Base-by-base conservation (phyloP, 92 coral and sea anemone species). In the Pocillopora grandis region DNA sequence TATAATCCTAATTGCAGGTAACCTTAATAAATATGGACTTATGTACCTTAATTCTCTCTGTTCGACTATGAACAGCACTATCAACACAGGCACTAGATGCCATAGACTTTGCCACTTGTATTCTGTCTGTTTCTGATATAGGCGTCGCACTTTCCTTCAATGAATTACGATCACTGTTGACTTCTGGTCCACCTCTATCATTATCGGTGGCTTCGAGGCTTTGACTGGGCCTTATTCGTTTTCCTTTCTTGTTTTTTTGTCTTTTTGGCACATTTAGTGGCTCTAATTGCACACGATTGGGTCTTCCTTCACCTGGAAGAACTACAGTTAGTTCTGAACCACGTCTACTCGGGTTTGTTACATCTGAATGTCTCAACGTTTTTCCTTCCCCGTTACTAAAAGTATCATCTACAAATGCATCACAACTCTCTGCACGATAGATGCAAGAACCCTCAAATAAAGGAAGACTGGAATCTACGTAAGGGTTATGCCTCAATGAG, bases 31-130 rank as follows among this genome's bases (percentile, higher is more conserved):
- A 27, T 27, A 27, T 27, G 31, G 31, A 27, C 0, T 27, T 42
- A 42, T 3, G 8, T 59, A 59, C 62, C 62, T 59, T 59, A 27
- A 93, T 84, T 76, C 90, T 88, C 15, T 93, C 92, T 12, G 91
- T 89, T 73, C 92, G 76, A 62, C 90, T 93, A 20, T 90, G 89
- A 36, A 93, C 82, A 23, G 89, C 88, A 59, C 80, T 35, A 68
- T 93, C 97, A 80, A 86, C 90, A 86, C 97, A 93, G 12, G 97
- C 97, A 66, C 97, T 90, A 9, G 94, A 59, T 20, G 92, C 90
- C 88, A 93, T 7, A 2, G 94, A 93, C 76, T 78, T 91, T 27
- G 92, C 97, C 1, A 90, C 94, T 72, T 76, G 86, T 62, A 85
- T 80, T 87, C 90, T 91, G 79, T 92, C 96, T 13, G 82, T 89